phyloP scores from a whole-genome alignment of 2,888 invertebrate species.

The Scrobipalpa atriplicella region DNA sequence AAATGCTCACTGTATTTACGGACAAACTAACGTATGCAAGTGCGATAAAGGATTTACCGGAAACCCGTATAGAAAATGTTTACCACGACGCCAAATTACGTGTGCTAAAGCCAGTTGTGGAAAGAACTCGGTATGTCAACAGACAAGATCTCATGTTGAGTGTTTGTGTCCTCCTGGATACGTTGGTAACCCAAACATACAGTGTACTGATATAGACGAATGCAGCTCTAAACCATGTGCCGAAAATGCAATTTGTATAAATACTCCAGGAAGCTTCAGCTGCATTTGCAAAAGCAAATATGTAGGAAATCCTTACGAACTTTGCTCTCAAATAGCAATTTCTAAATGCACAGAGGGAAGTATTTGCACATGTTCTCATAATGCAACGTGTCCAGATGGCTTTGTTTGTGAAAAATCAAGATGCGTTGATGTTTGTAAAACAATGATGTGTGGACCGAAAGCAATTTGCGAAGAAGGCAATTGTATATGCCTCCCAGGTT shows the following conservation, averaged over 20 bases:
- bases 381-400: slow-evolving; percentile 89
- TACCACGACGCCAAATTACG: slow-evolving; percentile 86
- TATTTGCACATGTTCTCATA: slow-evolving; percentile 87
- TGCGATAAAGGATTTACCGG: slow-evolving; percentile 93
- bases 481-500: slow-evolving; percentile 91
- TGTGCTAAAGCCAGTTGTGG: slow-evolving; percentile 90
- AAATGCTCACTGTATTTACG: slow-evolving; percentile 95
- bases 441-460: slow-evolving; percentile 90
- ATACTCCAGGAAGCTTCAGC: slow-evolving; percentile 93
- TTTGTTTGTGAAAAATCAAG: slow-evolving; percentile 88
- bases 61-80: slow-evolving; percentile 94
- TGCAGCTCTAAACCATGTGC: slow-evolving; percentile 91
- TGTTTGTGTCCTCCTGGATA: slow-evolving; percentile 93
- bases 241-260: slow-evolving; percentile 93
- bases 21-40: slow-evolving; percentile 88
- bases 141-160: slow-evolving; percentile 88
- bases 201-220: slow-evolving; percentile 93
- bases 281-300: slow-evolving; percentile 93
- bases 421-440: slow-evolving; percentile 90
- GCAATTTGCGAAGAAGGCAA: slow-evolving; percentile 91
- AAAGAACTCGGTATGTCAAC: slow-evolving; percentile 89
- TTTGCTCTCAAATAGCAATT: slow-evolving; percentile 88
- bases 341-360: slow-evolving; percentile 87
- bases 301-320: slow-evolving; percentile 93
- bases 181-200: slow-evolving; percentile 93